phyloP scores from a whole-genome alignment of 2,797 vertebrate genomes.

The Oophaga sylvatica region DNA sequence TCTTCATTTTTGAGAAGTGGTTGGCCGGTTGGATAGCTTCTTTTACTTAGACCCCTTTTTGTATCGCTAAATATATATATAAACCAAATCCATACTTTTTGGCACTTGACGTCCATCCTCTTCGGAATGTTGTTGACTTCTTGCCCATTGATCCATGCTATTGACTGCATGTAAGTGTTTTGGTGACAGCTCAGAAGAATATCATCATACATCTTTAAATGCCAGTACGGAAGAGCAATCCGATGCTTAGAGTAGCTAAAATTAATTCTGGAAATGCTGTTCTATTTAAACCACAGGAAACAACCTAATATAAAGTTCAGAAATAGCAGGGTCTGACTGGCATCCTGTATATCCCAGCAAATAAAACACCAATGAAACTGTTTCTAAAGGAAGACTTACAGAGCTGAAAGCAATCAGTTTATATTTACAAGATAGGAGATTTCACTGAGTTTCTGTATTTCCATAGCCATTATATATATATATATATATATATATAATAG shows the following conservation, averaged over 20 bases:
- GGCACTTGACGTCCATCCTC: conserved; percentile 14
- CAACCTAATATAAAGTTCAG: conserved; percentile 26
- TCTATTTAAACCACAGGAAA: conserved; percentile 28
- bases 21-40: neutral
- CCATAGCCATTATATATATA: neutral
- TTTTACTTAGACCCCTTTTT: neutral
- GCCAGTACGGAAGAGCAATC: conserved; percentile 5
- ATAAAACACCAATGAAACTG: conserved; percentile 10
- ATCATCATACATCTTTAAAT: conserved; percentile 43
- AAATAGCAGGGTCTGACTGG: conserved; percentile 19
- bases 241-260: conserved; percentile 34
- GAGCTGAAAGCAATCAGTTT: neutral
- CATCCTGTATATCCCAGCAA: conserved; percentile 27
- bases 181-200: conserved; percentile 38
- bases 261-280: conserved; percentile 17
- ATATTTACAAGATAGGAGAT: neutral
- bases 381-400: neutral
- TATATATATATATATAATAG: too few relatives aligned
- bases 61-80: neutral
- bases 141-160: conserved; percentile 44
- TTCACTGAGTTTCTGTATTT: neutral
- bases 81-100: conserved; percentile 12
- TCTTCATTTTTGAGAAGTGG: neutral
- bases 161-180: conserved; percentile 53
- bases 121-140: neutral